These are phyloP conservation scores for Limanda limanda DNA, from an alignment of 2,113 vertebrate genomes.

Conservation along the genomic window DNA sequence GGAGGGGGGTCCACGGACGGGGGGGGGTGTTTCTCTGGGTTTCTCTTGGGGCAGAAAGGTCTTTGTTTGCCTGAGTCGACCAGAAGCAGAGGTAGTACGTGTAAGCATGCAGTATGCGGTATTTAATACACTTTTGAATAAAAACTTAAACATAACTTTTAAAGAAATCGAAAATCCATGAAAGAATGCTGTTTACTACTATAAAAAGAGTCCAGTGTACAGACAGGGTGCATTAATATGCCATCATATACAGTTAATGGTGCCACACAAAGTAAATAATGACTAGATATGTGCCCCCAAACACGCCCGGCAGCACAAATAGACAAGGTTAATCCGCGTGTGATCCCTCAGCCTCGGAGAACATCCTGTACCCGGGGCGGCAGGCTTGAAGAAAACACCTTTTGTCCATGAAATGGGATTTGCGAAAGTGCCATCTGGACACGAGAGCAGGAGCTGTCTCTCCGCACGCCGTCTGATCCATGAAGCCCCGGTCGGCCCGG, in stretches of 20 bases:
- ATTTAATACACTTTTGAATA: not conserved
- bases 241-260: not conserved
- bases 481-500: too few relatives aligned
- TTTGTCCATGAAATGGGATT: constrained; percentile 72
- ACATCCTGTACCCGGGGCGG: constrained; percentile 58
- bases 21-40: constrained; percentile 45
- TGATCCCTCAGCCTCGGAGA: constrained; percentile 48
- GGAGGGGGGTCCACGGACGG: constrained; percentile 43
- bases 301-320: constrained; percentile 18
- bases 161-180: not conserved
- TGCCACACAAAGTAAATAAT: not conserved
- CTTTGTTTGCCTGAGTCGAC: not conserved
- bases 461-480: not conserved
- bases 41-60: not conserved
- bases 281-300: not conserved
- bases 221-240: not conserved
- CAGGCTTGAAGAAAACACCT: constrained; percentile 64
- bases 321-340: constrained; percentile 46
- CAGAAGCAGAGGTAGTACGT: too few relatives aligned
- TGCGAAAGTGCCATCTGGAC: constrained; percentile 75
- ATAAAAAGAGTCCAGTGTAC: not conserved
- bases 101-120: too few relatives aligned
- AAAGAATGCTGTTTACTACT: not conserved
- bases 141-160: not conserved
- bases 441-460: not conserved